A percentile compares a stretch with the other conserved stretches of the same genome.
Conservation (phyloP, 1,140 invertebrate species). For the Drosophila lacteicornis region DNA sequence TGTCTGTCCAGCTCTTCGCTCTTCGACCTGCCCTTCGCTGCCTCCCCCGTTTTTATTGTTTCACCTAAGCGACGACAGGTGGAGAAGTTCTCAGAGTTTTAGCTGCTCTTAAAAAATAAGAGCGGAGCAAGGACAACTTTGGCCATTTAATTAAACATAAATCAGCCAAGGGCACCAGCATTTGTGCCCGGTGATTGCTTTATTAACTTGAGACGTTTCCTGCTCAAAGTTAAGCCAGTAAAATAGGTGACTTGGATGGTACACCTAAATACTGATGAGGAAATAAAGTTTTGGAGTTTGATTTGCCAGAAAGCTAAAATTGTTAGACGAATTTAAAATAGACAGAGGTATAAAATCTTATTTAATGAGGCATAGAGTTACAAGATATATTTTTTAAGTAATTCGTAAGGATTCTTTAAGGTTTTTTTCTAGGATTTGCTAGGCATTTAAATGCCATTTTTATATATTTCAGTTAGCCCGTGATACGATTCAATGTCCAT, state of each 20-base stretch:
- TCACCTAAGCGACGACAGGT: conserved; percentile 70
- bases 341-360: too few species aligned
- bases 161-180: conserved; percentile 27
- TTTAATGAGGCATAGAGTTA: too few species aligned
- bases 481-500: neutral
- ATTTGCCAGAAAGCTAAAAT: neutral
- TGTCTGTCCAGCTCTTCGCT: conserved; percentile 49
- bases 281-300: neutral
- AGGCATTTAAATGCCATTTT: neutral
- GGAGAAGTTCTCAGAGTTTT: conserved; percentile 65
- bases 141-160: conserved; percentile 53
- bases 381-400: too few species aligned
- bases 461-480: neutral
- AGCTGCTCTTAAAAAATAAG: conserved; percentile 45
- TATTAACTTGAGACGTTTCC: conserved; percentile 18
- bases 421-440: too few species aligned
- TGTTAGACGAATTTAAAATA: too few species aligned
- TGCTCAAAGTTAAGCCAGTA: conserved; percentile 8
- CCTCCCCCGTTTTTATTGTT: conserved; percentile 48
- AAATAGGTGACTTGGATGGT: neutral
- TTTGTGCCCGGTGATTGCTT: conserved; percentile 15
- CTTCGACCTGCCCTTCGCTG: neutral
- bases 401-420: too few species aligned
- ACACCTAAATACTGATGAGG: neutral
- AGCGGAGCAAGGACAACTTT: conserved; percentile 25